Evolutionary conservation across 2,797 vertebrate species (phyloP).

Genomic region (Megalops cyprinoides): DNA sequence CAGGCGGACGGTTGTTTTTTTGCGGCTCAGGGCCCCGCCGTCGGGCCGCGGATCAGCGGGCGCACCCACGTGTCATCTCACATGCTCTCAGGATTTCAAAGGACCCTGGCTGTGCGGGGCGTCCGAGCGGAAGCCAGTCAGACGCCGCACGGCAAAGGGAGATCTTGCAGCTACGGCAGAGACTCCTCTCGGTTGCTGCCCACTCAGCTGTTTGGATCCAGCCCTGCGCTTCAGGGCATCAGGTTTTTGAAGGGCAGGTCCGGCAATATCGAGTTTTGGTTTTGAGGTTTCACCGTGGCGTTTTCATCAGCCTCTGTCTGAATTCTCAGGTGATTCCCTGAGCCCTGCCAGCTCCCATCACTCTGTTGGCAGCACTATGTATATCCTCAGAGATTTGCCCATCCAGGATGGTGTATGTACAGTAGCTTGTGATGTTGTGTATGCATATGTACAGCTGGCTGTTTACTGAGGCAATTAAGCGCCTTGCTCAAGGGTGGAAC

Average conservation of each 20-base stretch:
- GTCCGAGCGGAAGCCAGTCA: not conserved
- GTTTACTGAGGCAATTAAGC: not conserved
- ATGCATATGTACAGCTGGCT: not conserved
- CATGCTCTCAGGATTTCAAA: not conserved
- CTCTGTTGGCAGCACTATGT: slow-evolving; percentile 30
- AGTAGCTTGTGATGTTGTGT: not conserved
- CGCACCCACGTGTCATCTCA: slow-evolving; percentile 23
- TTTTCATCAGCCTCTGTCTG: not conserved
- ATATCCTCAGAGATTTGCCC: slow-evolving; percentile 45
- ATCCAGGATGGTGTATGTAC: slow-evolving; percentile 42
- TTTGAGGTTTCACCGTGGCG: not conserved
- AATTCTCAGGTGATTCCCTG: slow-evolving; percentile 59
- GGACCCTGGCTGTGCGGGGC: not conserved
- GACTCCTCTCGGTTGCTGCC: slow-evolving; percentile 28
- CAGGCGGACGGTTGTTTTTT: slow-evolving; percentile 4
- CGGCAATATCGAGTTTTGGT: not conserved
- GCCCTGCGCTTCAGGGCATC: not conserved
- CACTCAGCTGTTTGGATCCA: slow-evolving; percentile 29
- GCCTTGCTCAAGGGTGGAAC: not conserved
- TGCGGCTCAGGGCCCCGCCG: slow-evolving; percentile 12
- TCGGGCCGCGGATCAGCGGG: slow-evolving; percentile 2
- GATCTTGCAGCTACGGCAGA: slow-evolving; percentile 6
- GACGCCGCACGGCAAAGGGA: slow-evolving; percentile 1
- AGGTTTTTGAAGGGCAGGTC: not conserved
- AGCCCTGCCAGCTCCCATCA: slow-evolving; percentile 54